phyloP scores from a whole-genome alignment of 92 coral and sea anemone genomes.

The Desmophyllum pertusum region DNA sequence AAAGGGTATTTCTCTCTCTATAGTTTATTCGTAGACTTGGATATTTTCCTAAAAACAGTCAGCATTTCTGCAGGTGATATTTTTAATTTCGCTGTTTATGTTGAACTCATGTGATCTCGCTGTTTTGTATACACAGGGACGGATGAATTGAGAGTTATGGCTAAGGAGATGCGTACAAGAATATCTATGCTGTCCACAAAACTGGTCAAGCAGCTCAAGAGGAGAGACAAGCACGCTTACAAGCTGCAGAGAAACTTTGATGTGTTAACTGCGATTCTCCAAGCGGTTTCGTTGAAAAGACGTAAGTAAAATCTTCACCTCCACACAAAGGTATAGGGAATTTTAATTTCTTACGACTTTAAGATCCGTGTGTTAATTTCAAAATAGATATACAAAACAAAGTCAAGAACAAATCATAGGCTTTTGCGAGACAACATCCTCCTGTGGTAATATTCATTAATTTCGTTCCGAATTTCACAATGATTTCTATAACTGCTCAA shows the following conservation, averaged over 20 bases:
- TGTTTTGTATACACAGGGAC: slow-evolving; percentile 58
- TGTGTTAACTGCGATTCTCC: slow-evolving; percentile 92
- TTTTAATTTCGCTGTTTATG: not conserved
- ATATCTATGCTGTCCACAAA: slow-evolving; percentile 95
- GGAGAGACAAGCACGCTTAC: slow-evolving; percentile 97
- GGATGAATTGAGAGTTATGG: slow-evolving; percentile 78
- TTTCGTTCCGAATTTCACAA: not conserved
- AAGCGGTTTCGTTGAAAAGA: slow-evolving; percentile 96
- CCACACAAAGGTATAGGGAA: not conserved
- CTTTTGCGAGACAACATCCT: not conserved
- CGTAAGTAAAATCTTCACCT: slow-evolving; percentile 67
- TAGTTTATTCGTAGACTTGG: not conserved
- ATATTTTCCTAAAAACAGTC: not conserved
- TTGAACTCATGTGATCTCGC: not conserved
- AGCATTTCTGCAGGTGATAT: slow-evolving; percentile 14
- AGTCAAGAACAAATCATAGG: too few species aligned
- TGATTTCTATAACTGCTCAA: slow-evolving; percentile 7
- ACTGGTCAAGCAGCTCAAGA: slow-evolving; percentile 90
- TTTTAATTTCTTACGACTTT: not conserved
- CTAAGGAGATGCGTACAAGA: slow-evolving; percentile 84
- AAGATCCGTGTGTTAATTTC: not conserved
- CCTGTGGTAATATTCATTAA: slow-evolving; percentile 8
- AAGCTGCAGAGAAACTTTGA: slow-evolving; percentile 95
- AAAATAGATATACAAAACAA: not conserved
- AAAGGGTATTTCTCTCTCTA: not conserved